Evolutionary conservation across 2,888 invertebrate genomes (phyloP), one percentile per base, ranked within the genome.

Genomic region (Pteria penguin): DNA sequence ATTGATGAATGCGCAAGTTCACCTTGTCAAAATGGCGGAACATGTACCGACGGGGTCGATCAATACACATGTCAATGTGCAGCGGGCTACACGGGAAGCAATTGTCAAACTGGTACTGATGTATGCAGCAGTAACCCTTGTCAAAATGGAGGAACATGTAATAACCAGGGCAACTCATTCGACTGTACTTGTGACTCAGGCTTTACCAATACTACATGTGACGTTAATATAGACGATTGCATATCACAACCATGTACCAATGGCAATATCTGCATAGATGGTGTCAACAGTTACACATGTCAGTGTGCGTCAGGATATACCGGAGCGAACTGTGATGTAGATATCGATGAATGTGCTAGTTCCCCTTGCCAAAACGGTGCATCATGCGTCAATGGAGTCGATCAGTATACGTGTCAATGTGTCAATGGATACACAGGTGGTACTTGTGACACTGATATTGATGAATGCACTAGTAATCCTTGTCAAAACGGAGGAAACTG

Each of bases 341-440:
- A 98, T 91, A 95, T 97, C 57, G 95, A 97, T 93, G 97, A 98
- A 93, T 98, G 98, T 92, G 92, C 92, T 75, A 94, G 95, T 0
- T 93, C 74, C 69, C 91, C 91, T 0, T 92, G 92, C 76, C 75
- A 82, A 5, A 87, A 87, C 75, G 83, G 83, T 69, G 89, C 86
- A 57, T 79, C 86, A 2, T 92, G 92, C 73, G 72, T 84, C 8
- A 97, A 97, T 93, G 94, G 94, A 78, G 94, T 97, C 77, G 96
- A 96, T 90, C 95, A 95, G 32, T 97, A 88, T 81, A 70, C 65
- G 1, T 92, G 91, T 81, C 68, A 81, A 58, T 90, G 90, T 80
- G 73, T 80, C n/a, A 79, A 84, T 31, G 91, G 91, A 26, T 90
- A 85, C 75, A 83, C 83, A 11, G 92, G 91, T 3, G 61, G 69